Percentiles rank a stretch among this genome's conserved stretches.
Evolutionary conservation across 2,113 vertebrate genomes (phyloP).

Genomic region (Muscicapa adusta): DNA sequence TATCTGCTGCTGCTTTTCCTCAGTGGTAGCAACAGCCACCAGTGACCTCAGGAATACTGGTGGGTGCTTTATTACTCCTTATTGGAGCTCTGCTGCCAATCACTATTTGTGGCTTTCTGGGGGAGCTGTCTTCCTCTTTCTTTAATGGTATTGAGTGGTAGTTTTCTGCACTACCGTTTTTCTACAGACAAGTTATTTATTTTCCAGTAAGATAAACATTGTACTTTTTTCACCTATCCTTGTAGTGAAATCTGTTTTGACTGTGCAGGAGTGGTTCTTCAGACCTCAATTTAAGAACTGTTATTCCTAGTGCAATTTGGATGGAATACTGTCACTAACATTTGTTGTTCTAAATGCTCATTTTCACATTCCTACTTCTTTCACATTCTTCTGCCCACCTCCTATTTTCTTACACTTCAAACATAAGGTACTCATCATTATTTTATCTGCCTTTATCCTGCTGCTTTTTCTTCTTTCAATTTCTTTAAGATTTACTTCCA

Average conservation of each 20-base stretch:
- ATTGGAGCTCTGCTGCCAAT: accelerated
- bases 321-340: not conserved
- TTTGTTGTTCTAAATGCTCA: not conserved
- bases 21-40: not conserved
- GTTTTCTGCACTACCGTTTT: not conserved
- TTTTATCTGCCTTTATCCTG: not conserved
- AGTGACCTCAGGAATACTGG: not conserved
- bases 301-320: not conserved
- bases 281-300: not conserved
- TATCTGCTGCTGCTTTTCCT: not conserved
- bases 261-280: not conserved
- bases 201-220: not conserved
- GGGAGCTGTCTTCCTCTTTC: not conserved
- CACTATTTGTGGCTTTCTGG: not conserved
- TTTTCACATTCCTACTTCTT: not conserved
- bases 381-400: not conserved
- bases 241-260: not conserved
- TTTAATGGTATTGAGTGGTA: not conserved
- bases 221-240: not conserved
- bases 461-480: not conserved
- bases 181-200: not conserved
- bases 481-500: not conserved
- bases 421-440: not conserved
- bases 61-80: not conserved
- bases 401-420: not conserved